Base-by-base conservation (phyloP, 2,888 invertebrate genomes). In the Bugulina stolonifera region DNA sequence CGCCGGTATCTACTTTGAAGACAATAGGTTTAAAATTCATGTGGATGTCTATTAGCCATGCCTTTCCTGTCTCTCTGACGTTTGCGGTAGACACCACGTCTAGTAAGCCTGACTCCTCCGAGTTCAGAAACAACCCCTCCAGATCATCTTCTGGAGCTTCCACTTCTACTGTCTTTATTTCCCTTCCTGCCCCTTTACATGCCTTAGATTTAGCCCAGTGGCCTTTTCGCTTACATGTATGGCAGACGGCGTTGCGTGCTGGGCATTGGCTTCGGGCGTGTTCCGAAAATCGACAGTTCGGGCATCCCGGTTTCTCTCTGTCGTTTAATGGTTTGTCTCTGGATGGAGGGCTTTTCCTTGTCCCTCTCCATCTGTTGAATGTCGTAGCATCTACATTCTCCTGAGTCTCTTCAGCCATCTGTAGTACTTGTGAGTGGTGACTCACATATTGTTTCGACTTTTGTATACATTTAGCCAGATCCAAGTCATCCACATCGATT, bases 171-270 rank as follows among this genome's bases (percentile, higher is more conserved):
- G 43, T 10, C 43, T 43, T 55, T 23, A 18, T 55, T 23, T 18
- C 22, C 23, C 25, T 23, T 55, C n/a, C 14, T 55, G 14, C n/a
- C 3, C 25, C 25, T 55, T 55, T 55, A 25, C 55, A 55, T 3
- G 55, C 55, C 23, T 55, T 55, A 23, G 55, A 18, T 23, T 55
- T 55, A 5, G 55, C 55, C 55, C 55, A 55, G 23, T 55, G 55
- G 5, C 55, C 55, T 55, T 55, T 55, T 55, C 23, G 23, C 25
- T 55, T 55, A 55, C 55, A 55, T 3, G 22, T 55, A 25, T 55
- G n/a, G 25, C 55, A 55, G 3, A 25, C 25, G 3, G 55, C 55
- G 55, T 55, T 55, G 23, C 55, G 55, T 23, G 55, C 55, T 55
- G 55, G 55, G 55, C 55, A 55, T 25, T 55, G 10, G 25, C 23